Evolutionary conservation across 2,797 vertebrate species (phyloP), one percentile per base, ranked within the genome.

Genomic region (Prionace glauca): DNA sequence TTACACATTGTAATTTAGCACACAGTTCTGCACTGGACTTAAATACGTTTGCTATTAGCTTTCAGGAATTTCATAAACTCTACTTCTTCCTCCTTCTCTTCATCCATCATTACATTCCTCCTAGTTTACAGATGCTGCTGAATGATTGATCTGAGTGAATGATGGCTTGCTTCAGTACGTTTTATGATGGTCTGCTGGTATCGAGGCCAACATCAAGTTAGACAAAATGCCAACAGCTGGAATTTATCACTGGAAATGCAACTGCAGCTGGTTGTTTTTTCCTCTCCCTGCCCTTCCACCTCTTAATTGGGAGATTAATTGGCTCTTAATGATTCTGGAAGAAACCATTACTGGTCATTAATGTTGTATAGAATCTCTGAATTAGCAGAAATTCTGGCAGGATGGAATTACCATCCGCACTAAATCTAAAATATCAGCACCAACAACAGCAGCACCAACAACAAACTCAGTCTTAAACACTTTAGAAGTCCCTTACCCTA

Each of bases 261-360:
- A 32, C 72, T 77, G 45, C 32, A 74, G 60, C 45, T 77, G 93
- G 26, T 95, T 95, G 93, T 95, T 95, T 95, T 95, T 95, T 56
- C 0, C 4, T 77, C 4, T 7, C 5, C 29, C 93, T 95, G 93
- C 71, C 45, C 93, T 95, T 95, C 93, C 69, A 94, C 93, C 69
- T 74, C 71, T 77, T 95, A 95, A 95, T 77, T 72, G 32, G 50
- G 93, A 95, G 93, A 95, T 77, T 95, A 95, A 95, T 95, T 95
- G 45, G 93, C 71, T n/a, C 93, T 95, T 77, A 95, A 95, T 95
- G 45, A 95, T 95, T 95, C 93, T 95, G 93, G 71, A 72, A 95
- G 93, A 77, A 95, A 77, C 36, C 41, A 95, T 95, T 95, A 95
- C 93, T 5, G 71, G 93, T 95, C 45, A 95, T 74, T 95, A 95